Conservation (phyloP, 2,797 vertebrate species). For the Gila robusta region DNA sequence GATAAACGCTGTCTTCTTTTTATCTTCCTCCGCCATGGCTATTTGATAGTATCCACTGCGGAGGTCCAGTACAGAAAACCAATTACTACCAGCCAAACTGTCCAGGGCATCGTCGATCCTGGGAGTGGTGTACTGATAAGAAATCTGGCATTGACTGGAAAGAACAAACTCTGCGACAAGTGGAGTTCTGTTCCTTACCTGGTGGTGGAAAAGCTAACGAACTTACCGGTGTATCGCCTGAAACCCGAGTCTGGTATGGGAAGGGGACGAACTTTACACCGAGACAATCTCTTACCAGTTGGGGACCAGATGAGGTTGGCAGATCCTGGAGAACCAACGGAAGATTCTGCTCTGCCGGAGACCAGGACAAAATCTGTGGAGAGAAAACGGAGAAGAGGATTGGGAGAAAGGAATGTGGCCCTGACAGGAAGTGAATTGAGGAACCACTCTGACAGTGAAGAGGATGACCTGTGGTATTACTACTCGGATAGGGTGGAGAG, state of each 20-base stretch:
- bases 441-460: not conserved
- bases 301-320: not conserved
- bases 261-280: not conserved
- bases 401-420: not conserved
- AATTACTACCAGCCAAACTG: too few relatives aligned
- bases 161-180: not conserved
- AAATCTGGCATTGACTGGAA: not conserved
- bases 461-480: not conserved
- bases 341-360: too few relatives aligned
- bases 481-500: too few relatives aligned
- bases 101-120: too few relatives aligned
- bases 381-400: not conserved
- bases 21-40: too few relatives aligned
- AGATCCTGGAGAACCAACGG: not conserved
- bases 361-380: not conserved
- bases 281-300: conserved; percentile 7
- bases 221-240: not conserved
- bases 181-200: not conserved
- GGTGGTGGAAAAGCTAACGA: not conserved
- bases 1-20: too few relatives aligned
- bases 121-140: not conserved
- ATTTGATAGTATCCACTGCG: too few relatives aligned
- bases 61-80: too few relatives aligned
- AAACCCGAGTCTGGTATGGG: not conserved
- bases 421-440: not conserved